Conservation (phyloP, 2,888 invertebrate species). For the Hydraecia micacea region DNA sequence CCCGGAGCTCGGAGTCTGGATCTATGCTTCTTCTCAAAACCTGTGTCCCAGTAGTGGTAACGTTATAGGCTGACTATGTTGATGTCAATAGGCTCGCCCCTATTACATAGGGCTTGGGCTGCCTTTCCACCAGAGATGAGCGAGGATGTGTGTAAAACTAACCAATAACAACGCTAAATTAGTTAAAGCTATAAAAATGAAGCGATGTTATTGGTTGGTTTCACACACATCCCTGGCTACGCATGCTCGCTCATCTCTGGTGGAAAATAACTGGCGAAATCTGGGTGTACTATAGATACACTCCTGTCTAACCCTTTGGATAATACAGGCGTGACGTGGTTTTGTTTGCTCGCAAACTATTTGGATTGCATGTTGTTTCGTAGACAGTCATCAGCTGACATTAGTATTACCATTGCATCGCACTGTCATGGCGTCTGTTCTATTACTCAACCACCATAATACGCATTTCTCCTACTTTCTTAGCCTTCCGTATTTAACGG, state of each 20-base stretch:
- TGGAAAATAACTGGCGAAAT: no score
- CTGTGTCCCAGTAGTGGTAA: not conserved
- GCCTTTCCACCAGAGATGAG: no score
- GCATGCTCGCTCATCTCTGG: no score
- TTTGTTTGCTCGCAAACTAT: not conserved
- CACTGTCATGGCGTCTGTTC: slow-evolving; percentile 23
- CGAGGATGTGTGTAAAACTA: no score
- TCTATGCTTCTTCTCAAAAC: no score
- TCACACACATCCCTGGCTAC: no score
- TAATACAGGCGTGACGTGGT: not conserved
- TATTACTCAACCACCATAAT: slow-evolving; percentile 63
- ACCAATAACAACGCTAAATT: no score
- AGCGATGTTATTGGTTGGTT: no score
- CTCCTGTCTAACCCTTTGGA: not conserved
- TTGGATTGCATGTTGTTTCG: not conserved
- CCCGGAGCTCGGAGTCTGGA: not conserved
- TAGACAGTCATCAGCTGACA: not conserved
- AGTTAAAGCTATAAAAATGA: no score
- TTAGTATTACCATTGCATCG: slow-evolving; percentile 34
- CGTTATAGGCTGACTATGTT: not conserved
- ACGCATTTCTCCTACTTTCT: slow-evolving; percentile 65
- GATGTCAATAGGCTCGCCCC: not conserved
- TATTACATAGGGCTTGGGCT: no score
- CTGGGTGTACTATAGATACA: not conserved
- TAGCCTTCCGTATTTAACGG: slow-evolving; percentile 66